Percentiles rank a stretch among this genome's conserved stretches.
phyloP scores from a whole-genome alignment of 2,888 invertebrate genomes.

The Zygogramma bicolorata region DNA sequence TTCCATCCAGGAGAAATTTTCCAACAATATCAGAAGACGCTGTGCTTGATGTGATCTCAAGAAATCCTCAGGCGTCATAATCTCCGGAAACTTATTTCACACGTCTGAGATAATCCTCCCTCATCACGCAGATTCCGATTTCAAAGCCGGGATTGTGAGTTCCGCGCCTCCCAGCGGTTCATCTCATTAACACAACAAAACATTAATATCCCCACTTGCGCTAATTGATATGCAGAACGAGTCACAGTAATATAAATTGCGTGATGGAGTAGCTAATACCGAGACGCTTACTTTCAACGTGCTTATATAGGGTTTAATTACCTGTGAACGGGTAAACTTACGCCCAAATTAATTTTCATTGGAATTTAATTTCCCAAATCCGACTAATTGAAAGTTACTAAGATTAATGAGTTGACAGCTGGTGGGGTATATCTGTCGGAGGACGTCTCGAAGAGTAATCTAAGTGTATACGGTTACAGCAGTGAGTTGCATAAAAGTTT shows the following conservation, averaged over 20 bases:
- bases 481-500: not conserved
- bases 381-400: conserved; percentile 38
- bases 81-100: too few relatives aligned
- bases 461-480: not conserved
- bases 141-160: not conserved
- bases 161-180: not conserved
- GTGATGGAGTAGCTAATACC: conserved; percentile 10
- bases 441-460: not conserved
- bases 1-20: too few relatives aligned
- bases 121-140: not conserved
- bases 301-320: conserved; percentile 39
- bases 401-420: conserved; percentile 34
- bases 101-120: conserved; percentile 5
- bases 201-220: not conserved
- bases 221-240: not conserved
- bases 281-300: not conserved
- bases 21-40: too few relatives aligned
- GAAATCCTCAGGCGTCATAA: too few relatives aligned
- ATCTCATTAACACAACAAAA: conserved; percentile 2
- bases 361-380: conserved; percentile 42
- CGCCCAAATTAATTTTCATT: conserved; percentile 39
- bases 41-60: too few relatives aligned
- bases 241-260: conserved; percentile 2
- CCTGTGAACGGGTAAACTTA: conserved; percentile 30
- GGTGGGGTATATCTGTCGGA: conserved; percentile 22